Base-by-base conservation (phyloP, 35 echinoderm and acorn worm genomes). In the Anneissia japonica region DNA sequence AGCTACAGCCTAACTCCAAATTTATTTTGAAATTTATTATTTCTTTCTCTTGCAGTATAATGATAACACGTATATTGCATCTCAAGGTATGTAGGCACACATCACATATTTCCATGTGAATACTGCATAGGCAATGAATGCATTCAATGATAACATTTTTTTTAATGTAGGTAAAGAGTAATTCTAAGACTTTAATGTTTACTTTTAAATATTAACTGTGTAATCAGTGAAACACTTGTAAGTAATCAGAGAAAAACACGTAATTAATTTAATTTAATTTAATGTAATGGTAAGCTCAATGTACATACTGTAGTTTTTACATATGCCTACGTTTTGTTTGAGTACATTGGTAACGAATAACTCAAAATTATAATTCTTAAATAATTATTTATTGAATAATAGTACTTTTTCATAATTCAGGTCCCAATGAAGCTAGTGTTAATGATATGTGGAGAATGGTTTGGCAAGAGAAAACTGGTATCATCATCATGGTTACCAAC, bases 371-470 rank as follows among this genome's bases (percentile, higher is more conserved):
- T 23, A 9, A 31, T 26, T 3, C 23, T 76, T 31, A 73, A 19
- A 30, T 23, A 26, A 64, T 5, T 32, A 30, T 84, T 21, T 73
- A 9, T 4, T 4, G 30, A n/a, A 30, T n/a, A 73, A 37, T 31
- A 11, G 10, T 16, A 12, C 23, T 21, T 30, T 33, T 0, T 1
- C 13, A 32, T 74, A 31, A 37, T 82, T 14, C 74, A 97, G 94
- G 94, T 36, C 91, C 90, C 28, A 89, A 90, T 38, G 81, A 89
- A 36, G 84, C 77, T 19, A 83, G 90, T 28, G 82, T 87, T 1
- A 29, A 46, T 45, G 94, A 97, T 46, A 93, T 93, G 81, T 97
- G 94, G 94, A 74, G 88, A 38, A 97, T 97, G 94, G 88, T 97
- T 0, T 97, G 94, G 94, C 87, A 93, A 81, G 90, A 97, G 29